These are phyloP conservation scores for Columbina picui DNA, from an alignment of 2,113 vertebrate species.

Conservation along the genomic window DNA sequence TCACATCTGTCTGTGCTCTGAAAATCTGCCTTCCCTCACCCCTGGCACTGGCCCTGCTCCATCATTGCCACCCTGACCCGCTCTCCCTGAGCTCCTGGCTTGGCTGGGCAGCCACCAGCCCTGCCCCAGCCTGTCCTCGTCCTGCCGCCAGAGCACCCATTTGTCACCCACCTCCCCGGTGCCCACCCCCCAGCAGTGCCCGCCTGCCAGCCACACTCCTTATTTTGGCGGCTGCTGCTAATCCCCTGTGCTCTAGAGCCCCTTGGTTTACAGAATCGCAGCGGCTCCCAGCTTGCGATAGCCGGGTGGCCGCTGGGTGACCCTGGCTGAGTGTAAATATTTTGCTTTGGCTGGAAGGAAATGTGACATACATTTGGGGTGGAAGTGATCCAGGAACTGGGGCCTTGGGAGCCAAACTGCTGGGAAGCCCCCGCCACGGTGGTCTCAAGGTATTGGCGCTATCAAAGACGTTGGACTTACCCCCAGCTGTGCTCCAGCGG, in stretches of 20 bases:
- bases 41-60: accelerated
- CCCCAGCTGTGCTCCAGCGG: accelerated
- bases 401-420: not conserved
- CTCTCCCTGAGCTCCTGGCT: not conserved
- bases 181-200: not conserved
- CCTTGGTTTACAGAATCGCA: not conserved
- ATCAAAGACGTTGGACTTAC: not conserved
- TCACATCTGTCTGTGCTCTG: accelerated
- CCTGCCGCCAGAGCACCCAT: accelerated
- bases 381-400: conserved; percentile 67
- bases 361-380: conserved; percentile 59
- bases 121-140: not conserved
- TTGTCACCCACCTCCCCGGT: accelerated
- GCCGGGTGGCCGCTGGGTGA: conserved; percentile 32
- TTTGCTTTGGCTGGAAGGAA: conserved; percentile 68
- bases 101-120: not conserved
- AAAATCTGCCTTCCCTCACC: not conserved
- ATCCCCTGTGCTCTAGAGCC: not conserved
- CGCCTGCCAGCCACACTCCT: accelerated
- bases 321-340: conserved; percentile 70
- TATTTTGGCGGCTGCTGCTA: not conserved
- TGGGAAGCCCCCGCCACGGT: not conserved
- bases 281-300: conserved; percentile 44
- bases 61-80: accelerated
- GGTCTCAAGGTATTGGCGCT: not conserved